A percentile compares a stretch with the other conserved stretches of the same genome.
phyloP scores from a whole-genome alignment of 2,113 vertebrate genomes.

The Callorhinus ursinus region DNA sequence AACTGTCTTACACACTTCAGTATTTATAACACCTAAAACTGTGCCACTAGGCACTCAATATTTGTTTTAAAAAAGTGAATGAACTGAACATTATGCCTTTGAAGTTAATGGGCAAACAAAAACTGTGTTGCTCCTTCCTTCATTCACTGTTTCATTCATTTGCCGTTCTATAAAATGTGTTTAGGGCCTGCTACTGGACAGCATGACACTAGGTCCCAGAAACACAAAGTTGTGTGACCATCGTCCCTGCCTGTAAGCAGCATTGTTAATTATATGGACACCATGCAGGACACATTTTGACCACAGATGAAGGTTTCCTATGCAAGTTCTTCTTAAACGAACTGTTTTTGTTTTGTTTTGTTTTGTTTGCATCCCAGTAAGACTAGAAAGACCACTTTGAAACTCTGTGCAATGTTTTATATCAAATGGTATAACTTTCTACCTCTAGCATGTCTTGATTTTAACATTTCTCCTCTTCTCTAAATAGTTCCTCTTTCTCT shows the following conservation, averaged over 20 bases:
- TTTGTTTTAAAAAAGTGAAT: not conserved
- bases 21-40: not conserved
- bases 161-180: not conserved
- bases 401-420: not conserved
- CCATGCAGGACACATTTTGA: not conserved
- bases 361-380: not conserved
- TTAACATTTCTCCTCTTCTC: not conserved
- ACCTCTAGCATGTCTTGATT: not conserved
- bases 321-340: slow-evolving; percentile 12
- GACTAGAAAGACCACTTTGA: not conserved
- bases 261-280: not conserved
- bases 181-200: not conserved
- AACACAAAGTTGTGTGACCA: not conserved
- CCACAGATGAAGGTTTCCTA: not conserved
- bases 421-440: not conserved
- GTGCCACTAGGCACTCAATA: not conserved
- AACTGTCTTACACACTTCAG: not conserved
- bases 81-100: not conserved
- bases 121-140: not conserved
- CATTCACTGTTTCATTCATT: not conserved
- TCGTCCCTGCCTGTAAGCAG: not conserved
- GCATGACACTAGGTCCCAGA: not conserved
- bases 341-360: not conserved
- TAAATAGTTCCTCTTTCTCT: not conserved
- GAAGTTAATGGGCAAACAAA: not conserved